A percentile compares a stretch with the other conserved stretches of the same genome.
Conservation (phyloP, 2,888 invertebrate species). For the Altica lythri region DNA sequence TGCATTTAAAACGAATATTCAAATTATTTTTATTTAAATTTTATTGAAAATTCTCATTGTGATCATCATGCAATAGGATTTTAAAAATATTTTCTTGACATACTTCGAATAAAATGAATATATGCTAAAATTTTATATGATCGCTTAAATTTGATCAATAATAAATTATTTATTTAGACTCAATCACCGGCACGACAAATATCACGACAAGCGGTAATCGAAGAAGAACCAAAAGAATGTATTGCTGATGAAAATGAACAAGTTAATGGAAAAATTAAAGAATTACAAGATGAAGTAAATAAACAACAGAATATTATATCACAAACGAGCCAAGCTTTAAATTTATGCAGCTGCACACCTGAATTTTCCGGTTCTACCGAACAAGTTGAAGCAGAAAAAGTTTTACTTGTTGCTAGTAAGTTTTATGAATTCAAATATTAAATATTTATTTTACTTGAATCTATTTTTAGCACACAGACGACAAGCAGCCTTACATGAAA, state of each 20-base stretch:
- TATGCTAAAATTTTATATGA: neutral
- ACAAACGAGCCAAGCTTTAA: constrained; percentile 86
- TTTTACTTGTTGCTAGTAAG: constrained; percentile 86
- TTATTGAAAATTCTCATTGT: no score
- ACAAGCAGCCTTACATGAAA: constrained; percentile 84
- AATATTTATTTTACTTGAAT: no score
- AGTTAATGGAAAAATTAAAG: constrained; percentile 61
- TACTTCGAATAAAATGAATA: no score
- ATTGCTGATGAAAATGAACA: constrained; percentile 28
- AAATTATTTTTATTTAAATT: no score
- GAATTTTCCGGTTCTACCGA: constrained; percentile 91
- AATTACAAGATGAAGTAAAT: constrained; percentile 66
- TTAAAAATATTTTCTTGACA: no score
- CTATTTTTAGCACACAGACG: constrained; percentile 76
- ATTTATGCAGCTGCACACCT: constrained; percentile 83
- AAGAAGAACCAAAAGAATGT: constrained; percentile 41
- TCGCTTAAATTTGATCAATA: neutral
- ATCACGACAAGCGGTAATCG: constrained; percentile 49
- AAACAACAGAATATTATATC: constrained; percentile 89
- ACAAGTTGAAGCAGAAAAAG: constrained; percentile 92
- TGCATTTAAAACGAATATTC: no score
- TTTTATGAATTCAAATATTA: no score
- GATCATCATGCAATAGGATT: no score
- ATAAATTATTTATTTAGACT: constrained; percentile 21
- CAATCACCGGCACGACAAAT: constrained; percentile 54